Conservation (phyloP, 2,888 invertebrate genomes). For the Muschampia plurimacula region DNA sequence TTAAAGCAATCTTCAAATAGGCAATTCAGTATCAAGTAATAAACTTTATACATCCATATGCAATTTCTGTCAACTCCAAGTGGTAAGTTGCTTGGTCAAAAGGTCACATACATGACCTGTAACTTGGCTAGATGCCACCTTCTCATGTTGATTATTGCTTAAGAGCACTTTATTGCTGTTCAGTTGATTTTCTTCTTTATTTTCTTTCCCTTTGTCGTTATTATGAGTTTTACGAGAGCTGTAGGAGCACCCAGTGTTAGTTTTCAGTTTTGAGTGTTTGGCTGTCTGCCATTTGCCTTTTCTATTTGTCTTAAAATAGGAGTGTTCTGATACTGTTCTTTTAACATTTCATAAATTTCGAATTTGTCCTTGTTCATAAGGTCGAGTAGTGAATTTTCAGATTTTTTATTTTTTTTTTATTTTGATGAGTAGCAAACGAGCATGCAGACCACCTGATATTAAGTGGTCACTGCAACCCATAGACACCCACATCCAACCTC, state of each 20-base stretch:
- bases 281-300: conserved; percentile 25
- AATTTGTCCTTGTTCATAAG: background rate
- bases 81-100: conserved; percentile 7
- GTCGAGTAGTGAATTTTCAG: background rate
- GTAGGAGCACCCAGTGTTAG: conserved; percentile 27
- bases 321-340: conserved; percentile 7
- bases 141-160: conserved; percentile 27
- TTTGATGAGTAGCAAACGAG: no score
- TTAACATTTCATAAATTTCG: background rate
- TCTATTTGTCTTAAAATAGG: conserved; percentile 27
- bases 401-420: no score
- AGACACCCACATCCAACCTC: no score
- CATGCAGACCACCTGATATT: no score
- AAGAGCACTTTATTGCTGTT: conserved; percentile 25
- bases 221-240: conserved; percentile 20
- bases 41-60: background rate
- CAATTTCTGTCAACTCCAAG: background rate
- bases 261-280: conserved; percentile 25
- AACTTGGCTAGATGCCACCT: conserved; percentile 26
- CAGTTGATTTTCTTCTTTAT: conserved; percentile 17
- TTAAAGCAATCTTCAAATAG: background rate
- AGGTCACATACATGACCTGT: conserved; percentile 20
- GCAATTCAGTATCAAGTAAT: background rate
- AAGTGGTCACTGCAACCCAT: no score
- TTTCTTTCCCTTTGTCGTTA: conserved; percentile 17